phyloP scores from a whole-genome alignment of 2,888 invertebrate species.

The Globia sparganii region DNA sequence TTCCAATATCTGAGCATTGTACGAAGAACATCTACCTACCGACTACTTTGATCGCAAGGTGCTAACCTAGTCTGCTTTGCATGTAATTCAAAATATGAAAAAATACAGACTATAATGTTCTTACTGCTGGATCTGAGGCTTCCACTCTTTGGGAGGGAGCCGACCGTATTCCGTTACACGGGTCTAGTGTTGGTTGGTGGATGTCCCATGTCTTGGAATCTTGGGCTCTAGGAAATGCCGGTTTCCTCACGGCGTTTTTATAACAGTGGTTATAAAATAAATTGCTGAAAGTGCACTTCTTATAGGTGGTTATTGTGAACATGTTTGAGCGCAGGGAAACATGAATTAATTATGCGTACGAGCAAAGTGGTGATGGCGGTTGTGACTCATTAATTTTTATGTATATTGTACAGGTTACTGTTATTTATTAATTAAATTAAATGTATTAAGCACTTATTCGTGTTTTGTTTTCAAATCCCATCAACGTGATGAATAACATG shows the following conservation, averaged over 20 bases:
- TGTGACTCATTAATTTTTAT: neutral
- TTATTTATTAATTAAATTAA: constrained; percentile 6
- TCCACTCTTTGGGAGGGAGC: neutral
- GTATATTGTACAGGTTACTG: neutral
- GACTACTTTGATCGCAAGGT: neutral
- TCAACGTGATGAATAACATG: no score
- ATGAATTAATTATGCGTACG: neutral
- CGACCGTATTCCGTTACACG: neutral
- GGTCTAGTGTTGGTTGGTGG: no score
- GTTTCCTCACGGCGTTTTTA: no score
- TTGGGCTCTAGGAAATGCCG: no score
- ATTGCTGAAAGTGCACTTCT: neutral
- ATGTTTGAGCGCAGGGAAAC: neutral
- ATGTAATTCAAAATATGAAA: neutral
- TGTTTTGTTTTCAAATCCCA: neutral
- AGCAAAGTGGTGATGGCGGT: neutral
- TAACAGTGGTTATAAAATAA: no score
- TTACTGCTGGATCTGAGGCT: neutral
- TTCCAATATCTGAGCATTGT: neutral
- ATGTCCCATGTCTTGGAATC: neutral
- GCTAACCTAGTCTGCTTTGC: no score
- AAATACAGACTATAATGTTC: neutral
- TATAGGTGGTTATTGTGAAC: neutral
- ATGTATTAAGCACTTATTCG: neutral
- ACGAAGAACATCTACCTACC: neutral